Conservation (phyloP, 2,113 vertebrate genomes). For the Gobiocypris rarus region DNA sequence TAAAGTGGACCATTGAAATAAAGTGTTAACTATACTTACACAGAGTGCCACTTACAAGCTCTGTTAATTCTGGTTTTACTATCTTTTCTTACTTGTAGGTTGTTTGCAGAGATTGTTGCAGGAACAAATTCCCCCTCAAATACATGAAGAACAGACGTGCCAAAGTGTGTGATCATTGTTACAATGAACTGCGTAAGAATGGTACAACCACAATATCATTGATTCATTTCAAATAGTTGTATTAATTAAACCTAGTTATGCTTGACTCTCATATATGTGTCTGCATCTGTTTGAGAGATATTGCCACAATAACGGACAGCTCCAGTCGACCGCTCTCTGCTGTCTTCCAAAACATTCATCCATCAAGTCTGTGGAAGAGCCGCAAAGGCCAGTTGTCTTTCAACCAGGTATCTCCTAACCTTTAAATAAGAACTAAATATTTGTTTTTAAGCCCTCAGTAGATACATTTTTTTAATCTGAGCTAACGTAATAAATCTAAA, state of each 20-base stretch:
- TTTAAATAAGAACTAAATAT: too few relatives aligned
- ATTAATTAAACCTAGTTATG: conserved; percentile 22
- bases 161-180: conserved; percentile 95
- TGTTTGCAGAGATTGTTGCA: conserved; percentile 91
- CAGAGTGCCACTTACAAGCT: not conserved
- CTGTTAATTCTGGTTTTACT: not conserved
- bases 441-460: too few relatives aligned
- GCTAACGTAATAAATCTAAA: not conserved
- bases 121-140: conserved; percentile 94
- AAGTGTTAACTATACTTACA: too few relatives aligned
- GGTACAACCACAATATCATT: conserved; percentile 66
- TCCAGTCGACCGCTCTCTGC: conserved; percentile 86
- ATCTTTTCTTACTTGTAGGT: conserved; percentile 76
- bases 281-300: conserved; percentile 35
- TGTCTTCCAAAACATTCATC: conserved; percentile 91
- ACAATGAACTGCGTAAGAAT: conserved; percentile 86
- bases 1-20: too few relatives aligned
- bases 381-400: conserved; percentile 89
- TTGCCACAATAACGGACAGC: conserved; percentile 51
- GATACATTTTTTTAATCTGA: not conserved
- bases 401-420: conserved; percentile 78
- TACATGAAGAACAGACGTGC: conserved; percentile 94
- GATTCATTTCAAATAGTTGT: not conserved
- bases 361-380: conserved; percentile 88
- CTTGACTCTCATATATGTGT: not conserved